A percentile compares a stretch with the other conserved stretches of the same genome.
Evolutionary conservation across 1,140 invertebrate species (phyloP).

Genomic region (Drosophila nikananu): DNA sequence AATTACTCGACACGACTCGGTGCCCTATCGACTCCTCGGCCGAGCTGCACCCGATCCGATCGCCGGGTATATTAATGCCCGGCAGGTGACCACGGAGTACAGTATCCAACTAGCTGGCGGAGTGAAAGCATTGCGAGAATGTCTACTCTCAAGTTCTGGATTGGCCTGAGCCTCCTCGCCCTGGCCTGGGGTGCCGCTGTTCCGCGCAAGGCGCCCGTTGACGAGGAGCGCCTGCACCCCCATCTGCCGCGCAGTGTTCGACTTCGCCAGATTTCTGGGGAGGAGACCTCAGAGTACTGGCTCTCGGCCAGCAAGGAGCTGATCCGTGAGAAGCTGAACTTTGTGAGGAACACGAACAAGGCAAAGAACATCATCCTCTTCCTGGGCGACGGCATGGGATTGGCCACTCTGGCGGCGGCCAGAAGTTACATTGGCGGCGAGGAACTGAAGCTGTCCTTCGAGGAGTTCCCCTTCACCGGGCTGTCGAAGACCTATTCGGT

Average conservation of each 20-base stretch:
- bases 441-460: constrained; percentile 90
- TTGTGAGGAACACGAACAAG: constrained; percentile 85
- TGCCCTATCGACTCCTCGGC: constrained; percentile 42
- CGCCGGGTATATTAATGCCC: constrained; percentile 57
- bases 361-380: constrained; percentile 93
- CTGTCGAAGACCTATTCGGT: constrained; percentile 94
- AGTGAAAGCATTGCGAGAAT: constrained; percentile 52
- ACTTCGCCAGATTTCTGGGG: constrained; percentile 10
- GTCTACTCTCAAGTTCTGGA: constrained; percentile 27
- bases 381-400: constrained; percentile 93
- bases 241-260: constrained; percentile 24
- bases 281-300: constrained; percentile 84
- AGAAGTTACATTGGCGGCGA: constrained; percentile 89
- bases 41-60: constrained; percentile 32
- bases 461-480: constrained; percentile 91
- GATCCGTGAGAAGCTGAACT: constrained; percentile 62
- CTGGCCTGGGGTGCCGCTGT: constrained; percentile 52
- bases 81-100: constrained; percentile 26
- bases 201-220: constrained; percentile 24
- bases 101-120: constrained; percentile 51
- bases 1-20: constrained; percentile 17
- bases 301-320: constrained; percentile 67
- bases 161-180: constrained; percentile 34
- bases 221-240: constrained; percentile 68
- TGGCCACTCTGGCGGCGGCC: constrained; percentile 90